Evolutionary conservation across 30 jellyfish, hydroid and myxozoan species (phyloP), one percentile per base, ranked within the genome.

Genomic region (Chironex yamaguchii): DNA sequence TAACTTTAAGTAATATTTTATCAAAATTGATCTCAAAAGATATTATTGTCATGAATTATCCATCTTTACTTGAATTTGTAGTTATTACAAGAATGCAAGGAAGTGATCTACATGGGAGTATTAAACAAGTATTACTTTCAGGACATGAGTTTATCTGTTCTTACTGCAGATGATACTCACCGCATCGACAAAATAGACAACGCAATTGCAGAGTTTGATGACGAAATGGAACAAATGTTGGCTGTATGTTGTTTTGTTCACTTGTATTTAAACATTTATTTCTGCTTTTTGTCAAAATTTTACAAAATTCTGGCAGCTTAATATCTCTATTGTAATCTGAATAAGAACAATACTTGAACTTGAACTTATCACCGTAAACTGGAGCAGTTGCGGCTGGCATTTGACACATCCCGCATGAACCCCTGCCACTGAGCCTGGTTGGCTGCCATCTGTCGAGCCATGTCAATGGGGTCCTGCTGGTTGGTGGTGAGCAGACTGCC

Each of bases 51-150:
- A 62, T 62, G 33, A 62, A 11, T 26, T 4, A 17, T 13, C 17
- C 3, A n/a, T 20, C 71, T 77, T 20, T 50, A 3, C 36, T 2
- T 81, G 79, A 33, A 29, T 23, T 82, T 76, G 32, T 76, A 92
- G 98, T 72, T 93, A 30, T 79, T 93, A 31, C 81, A 69, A n/a
- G 98, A 93, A 67, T 88, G 98, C 96, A 93, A 93, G 52, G 98
- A 93, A 36, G 98, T 93, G 6, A 85, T 93, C 67, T 68, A 89
- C 26, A 93, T 87, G 62, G 97, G 97, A 34, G 72, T 93, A 0
- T 52, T 88, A 29, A 91, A 87, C 42, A 81, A 76, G 32, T 66
- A 83, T 20, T 88, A 87, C 49, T 93, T 69, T 49, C 92, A 58
- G 52, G 97, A 89, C 12, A 93, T 93, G 97, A 72, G 90, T 9